Base-by-base conservation (phyloP, 2,113 vertebrate genomes). In the Pachypanchax playfairii region DNA sequence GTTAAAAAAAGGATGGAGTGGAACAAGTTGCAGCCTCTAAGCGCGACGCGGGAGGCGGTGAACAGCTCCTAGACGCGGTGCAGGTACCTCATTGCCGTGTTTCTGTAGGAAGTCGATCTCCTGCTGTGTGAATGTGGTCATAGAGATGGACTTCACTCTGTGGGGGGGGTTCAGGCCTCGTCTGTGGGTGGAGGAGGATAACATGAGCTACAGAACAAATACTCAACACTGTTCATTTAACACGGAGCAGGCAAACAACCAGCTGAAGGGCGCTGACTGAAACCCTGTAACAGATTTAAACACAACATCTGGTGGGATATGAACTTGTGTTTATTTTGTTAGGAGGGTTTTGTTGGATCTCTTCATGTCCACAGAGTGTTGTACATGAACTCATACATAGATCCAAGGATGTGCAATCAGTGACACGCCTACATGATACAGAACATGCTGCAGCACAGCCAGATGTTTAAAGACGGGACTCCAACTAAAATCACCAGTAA, bases 61-160 rank as follows among this genome's bases (percentile, higher is more conserved):
- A n/a, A n/a, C n/a, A n/a, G n/a, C n/a, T n/a, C n/a, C n/a, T n/a
- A n/a, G n/a, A n/a, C 11, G 11, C 4, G 2, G 20, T 26, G 46
- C 6, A 13, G 3, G 35, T 94, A 99, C 97, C 93, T 99, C 96
- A 75, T 98, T 99, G 89, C 94, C 95, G 86, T 98, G 96, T 90
- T 97, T 99, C 91, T 98, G 95, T 70, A 99, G 92, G 80, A 98
- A 98, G 85, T 99, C 97, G 75, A 98, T 99, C 94, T 99, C 97
- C 87, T 97, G 96, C 88, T 97, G 96, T 69, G 96, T 97, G 87
- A 99, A 99, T 2, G 97, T 98, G 81, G 97, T 99, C 97, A 99
- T 99, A 60, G 97, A 99, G 90, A 99, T 99, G 44, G 97, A 99
- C 90, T 99, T 99, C 87, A 99, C 97, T 93, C 97, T 94, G 88